phyloP scores from a whole-genome alignment of 1,140 invertebrate species.

The Aphaenogaster rudis region DNA sequence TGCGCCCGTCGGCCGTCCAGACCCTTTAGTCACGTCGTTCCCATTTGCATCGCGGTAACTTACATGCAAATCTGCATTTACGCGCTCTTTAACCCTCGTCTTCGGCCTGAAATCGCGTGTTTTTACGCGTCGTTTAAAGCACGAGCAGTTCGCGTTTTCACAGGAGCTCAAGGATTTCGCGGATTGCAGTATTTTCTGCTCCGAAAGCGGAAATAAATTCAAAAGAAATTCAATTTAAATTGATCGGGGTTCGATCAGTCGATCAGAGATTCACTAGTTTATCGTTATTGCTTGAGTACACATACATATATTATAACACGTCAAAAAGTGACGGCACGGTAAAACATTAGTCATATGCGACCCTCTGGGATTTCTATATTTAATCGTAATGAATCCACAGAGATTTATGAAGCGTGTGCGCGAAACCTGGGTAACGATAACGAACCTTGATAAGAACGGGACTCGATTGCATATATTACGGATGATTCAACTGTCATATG shows the following conservation, averaged over 20 bases:
- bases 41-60: slow-evolving; percentile 40
- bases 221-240: slow-evolving; percentile 5
- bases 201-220: not conserved
- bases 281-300: not conserved
- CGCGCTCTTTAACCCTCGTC: not conserved
- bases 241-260: not conserved
- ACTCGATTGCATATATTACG: slow-evolving; percentile 1
- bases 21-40: slow-evolving; percentile 10
- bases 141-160: not conserved
- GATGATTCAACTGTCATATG: slow-evolving; percentile 3
- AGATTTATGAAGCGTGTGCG: not conserved
- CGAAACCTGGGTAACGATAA: not conserved
- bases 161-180: not conserved
- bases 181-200: not conserved
- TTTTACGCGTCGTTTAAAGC: slow-evolving; percentile 18
- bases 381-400: slow-evolving; percentile 13
- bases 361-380: not conserved
- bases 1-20: not conserved
- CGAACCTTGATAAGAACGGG: not conserved
- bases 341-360: slow-evolving; percentile 16
- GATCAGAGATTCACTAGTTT: not conserved
- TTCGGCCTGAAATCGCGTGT: slow-evolving; percentile 17
- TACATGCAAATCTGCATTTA: slow-evolving; percentile 47
- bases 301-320: not conserved
- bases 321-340: not conserved